Evolutionary conservation across 2,113 vertebrate genomes (phyloP).

Genomic region (Leptosomus discolor): DNA sequence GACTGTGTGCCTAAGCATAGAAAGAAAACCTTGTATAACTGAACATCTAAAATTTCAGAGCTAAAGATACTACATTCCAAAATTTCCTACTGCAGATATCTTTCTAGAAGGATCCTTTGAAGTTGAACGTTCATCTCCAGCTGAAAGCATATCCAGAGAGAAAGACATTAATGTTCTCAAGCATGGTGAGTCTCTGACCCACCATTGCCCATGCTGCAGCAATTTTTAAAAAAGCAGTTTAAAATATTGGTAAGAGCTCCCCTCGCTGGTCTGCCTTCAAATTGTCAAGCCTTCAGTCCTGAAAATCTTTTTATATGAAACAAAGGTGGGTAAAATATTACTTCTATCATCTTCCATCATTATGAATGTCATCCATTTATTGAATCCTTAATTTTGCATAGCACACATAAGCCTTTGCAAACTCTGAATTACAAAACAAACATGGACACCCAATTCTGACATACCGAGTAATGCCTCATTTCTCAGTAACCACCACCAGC

Average conservation of each 20-base stretch:
- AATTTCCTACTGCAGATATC: background rate
- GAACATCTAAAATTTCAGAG: background rate
- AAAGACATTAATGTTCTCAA: background rate
- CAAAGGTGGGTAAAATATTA: background rate
- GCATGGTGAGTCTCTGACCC: background rate
- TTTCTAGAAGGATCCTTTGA: background rate
- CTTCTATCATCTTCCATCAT: background rate
- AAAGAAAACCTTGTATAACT: background rate
- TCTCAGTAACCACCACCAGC: background rate
- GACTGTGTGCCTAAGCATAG: background rate
- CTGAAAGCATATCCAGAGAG: background rate
- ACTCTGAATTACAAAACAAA: background rate
- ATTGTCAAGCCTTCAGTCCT: background rate
- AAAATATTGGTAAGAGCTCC: conserved; percentile 58
- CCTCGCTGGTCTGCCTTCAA: conserved; percentile 37
- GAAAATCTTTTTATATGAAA: background rate
- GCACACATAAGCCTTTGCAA: background rate
- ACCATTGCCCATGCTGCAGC: background rate
- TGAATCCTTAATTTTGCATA: background rate
- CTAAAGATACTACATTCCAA: background rate
- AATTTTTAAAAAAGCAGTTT: background rate
- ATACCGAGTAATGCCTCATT: background rate
- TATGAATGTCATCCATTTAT: background rate
- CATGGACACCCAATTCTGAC: background rate
- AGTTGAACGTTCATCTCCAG: background rate